Evolutionary conservation across 1,140 invertebrate species (phyloP).

Genomic region (Drosophila parvula): DNA sequence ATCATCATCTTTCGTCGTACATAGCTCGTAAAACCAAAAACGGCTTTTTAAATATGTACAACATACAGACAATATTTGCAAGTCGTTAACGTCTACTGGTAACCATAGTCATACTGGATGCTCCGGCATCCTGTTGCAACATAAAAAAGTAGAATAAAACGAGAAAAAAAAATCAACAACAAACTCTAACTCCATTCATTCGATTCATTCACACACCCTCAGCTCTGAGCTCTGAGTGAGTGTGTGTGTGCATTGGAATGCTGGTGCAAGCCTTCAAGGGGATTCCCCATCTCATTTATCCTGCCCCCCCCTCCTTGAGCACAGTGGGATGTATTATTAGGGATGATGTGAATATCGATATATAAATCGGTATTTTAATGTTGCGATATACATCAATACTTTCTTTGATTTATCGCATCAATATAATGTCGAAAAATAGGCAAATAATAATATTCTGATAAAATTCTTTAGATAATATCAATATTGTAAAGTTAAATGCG

Average conservation of each 20-base stretch:
- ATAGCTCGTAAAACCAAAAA: conserved; percentile 50
- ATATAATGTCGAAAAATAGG: too few species aligned
- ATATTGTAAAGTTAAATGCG: too few species aligned
- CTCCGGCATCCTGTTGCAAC: conserved; percentile 41
- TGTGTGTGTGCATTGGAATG: conserved; percentile 53
- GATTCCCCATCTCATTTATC: conserved; percentile 3
- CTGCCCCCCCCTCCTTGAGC: neutral
- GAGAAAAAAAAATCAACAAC: neutral
- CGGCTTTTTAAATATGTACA: conserved; percentile 61
- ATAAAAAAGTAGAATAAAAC: conserved; percentile 10
- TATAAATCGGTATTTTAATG: too few species aligned
- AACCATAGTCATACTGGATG: conserved; percentile 19
- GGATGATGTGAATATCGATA: too few species aligned
- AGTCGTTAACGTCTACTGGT: conserved; percentile 58
- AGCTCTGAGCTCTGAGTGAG: conserved; percentile 6
- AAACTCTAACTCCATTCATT: conserved; percentile 51
- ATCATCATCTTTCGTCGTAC: neutral
- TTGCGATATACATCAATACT: too few species aligned
- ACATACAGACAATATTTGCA: conserved; percentile 70
- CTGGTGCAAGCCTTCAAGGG: conserved; percentile 48
- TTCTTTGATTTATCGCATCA: too few species aligned
- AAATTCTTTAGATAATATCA: too few species aligned
- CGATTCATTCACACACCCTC: conserved; percentile 46
- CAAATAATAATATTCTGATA: too few species aligned
- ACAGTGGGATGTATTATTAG: conserved; percentile 28